phyloP scores from a whole-genome alignment of 2,797 vertebrate species.

The Gymnoscopelus braueri region DNA sequence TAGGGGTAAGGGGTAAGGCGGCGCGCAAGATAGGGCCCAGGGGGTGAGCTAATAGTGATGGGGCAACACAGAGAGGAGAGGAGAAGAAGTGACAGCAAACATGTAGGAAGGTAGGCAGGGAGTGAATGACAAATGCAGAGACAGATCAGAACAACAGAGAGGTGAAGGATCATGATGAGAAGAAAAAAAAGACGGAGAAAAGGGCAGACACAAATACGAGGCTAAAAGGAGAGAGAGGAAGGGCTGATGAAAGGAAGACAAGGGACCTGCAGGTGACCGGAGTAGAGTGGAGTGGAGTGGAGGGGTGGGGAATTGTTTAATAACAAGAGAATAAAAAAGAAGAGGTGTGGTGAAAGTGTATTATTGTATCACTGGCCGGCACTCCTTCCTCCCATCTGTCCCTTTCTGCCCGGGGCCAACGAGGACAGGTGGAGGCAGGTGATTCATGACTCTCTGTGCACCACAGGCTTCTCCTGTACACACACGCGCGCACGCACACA shows the following conservation, averaged over 20 bases:
- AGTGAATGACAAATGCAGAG: background rate
- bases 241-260: slow-evolving; percentile 24
- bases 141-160: background rate
- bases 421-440: slow-evolving; percentile 3
- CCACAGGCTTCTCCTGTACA: background rate
- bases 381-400: slow-evolving; percentile 37
- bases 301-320: background rate
- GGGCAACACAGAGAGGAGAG: background rate
- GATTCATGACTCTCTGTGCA: background rate
- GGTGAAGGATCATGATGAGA: slow-evolving; percentile 8
- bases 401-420: slow-evolving; percentile 21
- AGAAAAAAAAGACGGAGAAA: slow-evolving; percentile 10
- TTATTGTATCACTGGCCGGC: slow-evolving; percentile 30
- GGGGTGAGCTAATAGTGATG: background rate
- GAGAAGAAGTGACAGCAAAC: background rate
- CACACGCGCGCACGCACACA: background rate
- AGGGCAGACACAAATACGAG: background rate
- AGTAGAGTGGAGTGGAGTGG: background rate
- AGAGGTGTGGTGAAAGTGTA: slow-evolving; percentile 5
- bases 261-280: slow-evolving; percentile 27
- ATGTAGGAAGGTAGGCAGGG: background rate
- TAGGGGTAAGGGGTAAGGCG: no score
- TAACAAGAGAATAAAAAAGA: background rate
- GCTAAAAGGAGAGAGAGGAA: slow-evolving; percentile 1
- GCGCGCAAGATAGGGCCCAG: no score